Conservation (phyloP, 2,888 invertebrate genomes). For the Sclerodermus sp. region DNA sequence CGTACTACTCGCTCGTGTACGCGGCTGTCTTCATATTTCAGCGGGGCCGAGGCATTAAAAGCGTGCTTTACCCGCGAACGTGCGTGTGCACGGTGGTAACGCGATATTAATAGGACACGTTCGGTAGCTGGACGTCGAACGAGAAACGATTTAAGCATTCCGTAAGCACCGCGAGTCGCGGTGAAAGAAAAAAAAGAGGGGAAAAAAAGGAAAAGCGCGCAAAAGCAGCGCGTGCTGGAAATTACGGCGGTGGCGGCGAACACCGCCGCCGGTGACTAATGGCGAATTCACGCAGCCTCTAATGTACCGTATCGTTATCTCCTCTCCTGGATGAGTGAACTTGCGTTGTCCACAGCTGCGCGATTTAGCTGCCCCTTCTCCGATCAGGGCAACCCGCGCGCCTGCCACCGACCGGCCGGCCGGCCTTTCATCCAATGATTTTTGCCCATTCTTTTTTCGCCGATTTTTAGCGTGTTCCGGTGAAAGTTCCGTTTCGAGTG, state of each 20-base stretch:
- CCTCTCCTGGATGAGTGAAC: constrained; percentile 11
- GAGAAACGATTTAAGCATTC: constrained; percentile 22
- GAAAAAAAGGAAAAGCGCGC: background rate
- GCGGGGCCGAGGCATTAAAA: constrained; percentile 25
- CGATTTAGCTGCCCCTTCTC: too few relatives aligned
- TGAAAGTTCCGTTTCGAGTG: too few relatives aligned
- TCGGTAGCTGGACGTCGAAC: constrained; percentile 32
- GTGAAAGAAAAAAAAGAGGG: too few relatives aligned
- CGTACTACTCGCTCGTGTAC: constrained; percentile 4
- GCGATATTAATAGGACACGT: constrained; percentile 35
- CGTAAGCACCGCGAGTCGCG: background rate
- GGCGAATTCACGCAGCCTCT: constrained; percentile 35
- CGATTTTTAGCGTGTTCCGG: too few relatives aligned
- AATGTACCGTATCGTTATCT: constrained; percentile 40
- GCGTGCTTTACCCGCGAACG: constrained; percentile 21
- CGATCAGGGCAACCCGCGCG: too few relatives aligned
- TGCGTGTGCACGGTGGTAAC: constrained; percentile 14
- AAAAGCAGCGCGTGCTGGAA: constrained; percentile 27
- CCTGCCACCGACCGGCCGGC: too few relatives aligned
- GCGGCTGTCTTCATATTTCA: constrained; percentile 31
- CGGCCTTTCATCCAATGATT: too few relatives aligned
- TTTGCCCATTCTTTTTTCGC: too few relatives aligned
- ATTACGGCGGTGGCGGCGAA: constrained; percentile 27
- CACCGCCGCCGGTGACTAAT: constrained; percentile 34
- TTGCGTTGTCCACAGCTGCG: too few relatives aligned